Base-by-base conservation (phyloP, 2,113 vertebrate species). In the Phylloscopus whistleri region DNA sequence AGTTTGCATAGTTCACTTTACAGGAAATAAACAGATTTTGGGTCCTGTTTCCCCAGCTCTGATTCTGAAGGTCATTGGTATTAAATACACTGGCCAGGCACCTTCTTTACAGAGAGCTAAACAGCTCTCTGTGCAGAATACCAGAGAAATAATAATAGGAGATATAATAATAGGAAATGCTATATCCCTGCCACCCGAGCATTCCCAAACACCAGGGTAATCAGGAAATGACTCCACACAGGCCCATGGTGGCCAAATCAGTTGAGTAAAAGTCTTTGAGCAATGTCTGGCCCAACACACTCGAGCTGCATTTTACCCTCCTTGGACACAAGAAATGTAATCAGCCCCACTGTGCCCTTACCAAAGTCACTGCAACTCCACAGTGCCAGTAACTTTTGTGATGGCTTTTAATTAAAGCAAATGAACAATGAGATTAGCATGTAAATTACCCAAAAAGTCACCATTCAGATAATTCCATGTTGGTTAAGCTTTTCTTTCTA, bases 391-490 rank as follows among this genome's bases (percentile, higher is more conserved):
- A 81, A 37, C 33, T 82, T 94, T 64, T 80, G 62, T 49, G 41
- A 88, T 60, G 72, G 75, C 44, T 93, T 94, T 89, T 94, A 89
- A 95, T 90, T 94, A 92, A 89, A 93, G 70, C 26, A 91, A 95
- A 90, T 59, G 78, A 86, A 89, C 68, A 94, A 58, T 22, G 51
- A 89, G 37, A 94, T 74, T 67, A 64, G 88, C 93, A 91, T 41
- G 52, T 62, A 80, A 90, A 89, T 68, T 52, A 46, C 4, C 2
- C 49, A 62, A 68, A 81, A 37, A 69, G 4, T 4, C 35, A 4
- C 28, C 39, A 28, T 39, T 44, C 18, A 23, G 52, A 59, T 84
- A 95, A 94, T 93, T 91, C 53, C 59, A 52, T 21, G 43, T 37
- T 60, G 58, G 41, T 26, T 94, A 62, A 58, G 59, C 3, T 13